A percentile compares a stretch with the other conserved stretches of the same genome.
phyloP scores from a whole-genome alignment of 2,113 vertebrate genomes.

The Osmerus eperlanus region DNA sequence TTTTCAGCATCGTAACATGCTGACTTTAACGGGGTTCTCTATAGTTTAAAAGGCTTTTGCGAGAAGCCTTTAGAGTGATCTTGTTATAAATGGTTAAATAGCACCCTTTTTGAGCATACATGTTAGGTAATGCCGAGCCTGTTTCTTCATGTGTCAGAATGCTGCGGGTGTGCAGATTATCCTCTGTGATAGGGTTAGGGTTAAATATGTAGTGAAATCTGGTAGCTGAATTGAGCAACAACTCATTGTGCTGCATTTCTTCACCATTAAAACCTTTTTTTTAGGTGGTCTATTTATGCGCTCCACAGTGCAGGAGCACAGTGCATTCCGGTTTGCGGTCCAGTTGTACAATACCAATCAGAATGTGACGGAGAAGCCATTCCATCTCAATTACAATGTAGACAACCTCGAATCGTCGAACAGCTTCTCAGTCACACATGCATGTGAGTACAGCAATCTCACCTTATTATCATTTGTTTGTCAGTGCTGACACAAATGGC shows the following conservation, averaged over 20 bases:
- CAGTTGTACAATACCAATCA: conserved; percentile 99
- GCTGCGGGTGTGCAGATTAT: neutral
- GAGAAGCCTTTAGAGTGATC: too few relatives aligned
- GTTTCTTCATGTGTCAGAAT: neutral
- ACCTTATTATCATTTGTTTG: neutral
- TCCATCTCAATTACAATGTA: conserved; percentile 97
- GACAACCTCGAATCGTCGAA: conserved; percentile 99
- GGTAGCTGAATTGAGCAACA: neutral
- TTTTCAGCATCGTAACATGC: too few relatives aligned
- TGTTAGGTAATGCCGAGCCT: too few relatives aligned
- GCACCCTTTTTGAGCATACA: too few relatives aligned
- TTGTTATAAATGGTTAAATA: too few relatives aligned
- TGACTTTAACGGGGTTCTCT: too few relatives aligned
- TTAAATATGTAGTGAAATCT: too few relatives aligned
- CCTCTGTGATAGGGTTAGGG: neutral
- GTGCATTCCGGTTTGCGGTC: conserved; percentile 96
- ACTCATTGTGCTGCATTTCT: conserved; percentile 11
- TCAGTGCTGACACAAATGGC: too few relatives aligned
- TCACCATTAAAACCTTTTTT: conserved; percentile 37
- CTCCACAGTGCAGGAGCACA: conserved; percentile 98
- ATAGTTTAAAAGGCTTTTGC: too few relatives aligned
- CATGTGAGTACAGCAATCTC: conserved; percentile 85
- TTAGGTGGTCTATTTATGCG: conserved; percentile 97
- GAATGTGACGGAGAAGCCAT: conserved; percentile 96
- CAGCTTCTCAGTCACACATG: conserved; percentile 98